Percentiles rank a stretch among this genome's conserved stretches.
Conservation (phyloP, 2,888 invertebrate species). For the Sinodicranocentrus sp. region DNA sequence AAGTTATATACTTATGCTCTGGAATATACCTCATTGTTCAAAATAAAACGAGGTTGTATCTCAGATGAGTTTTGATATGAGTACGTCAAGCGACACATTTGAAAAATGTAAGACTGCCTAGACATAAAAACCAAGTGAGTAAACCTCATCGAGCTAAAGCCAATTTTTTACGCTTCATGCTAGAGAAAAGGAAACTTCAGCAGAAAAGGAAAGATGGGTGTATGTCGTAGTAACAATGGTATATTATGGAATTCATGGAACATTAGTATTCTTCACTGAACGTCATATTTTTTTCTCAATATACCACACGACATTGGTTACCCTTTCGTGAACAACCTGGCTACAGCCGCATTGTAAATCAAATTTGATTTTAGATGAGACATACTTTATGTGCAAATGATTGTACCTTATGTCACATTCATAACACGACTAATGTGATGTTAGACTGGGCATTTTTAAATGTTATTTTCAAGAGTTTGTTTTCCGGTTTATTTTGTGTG, state of each 20-base stretch:
- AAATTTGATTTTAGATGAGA: conserved; percentile 38
- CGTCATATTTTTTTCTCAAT: conserved; percentile 36
- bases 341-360: conserved; percentile 58
- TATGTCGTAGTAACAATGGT: not conserved
- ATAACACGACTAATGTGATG: no score
- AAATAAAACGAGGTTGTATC: not conserved
- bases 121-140: conserved; percentile 10
- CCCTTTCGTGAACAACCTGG: conserved; percentile 56
- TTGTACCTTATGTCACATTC: conserved; percentile 48
- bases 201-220: not conserved
- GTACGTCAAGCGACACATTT: conserved; percentile 4
- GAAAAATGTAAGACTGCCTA: conserved; percentile 3
- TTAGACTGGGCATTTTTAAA: no score
- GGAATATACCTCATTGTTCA: no score
- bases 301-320: conserved; percentile 54
- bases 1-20: no score
- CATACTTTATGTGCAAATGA: conserved; percentile 53
- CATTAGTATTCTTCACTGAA: conserved; percentile 58
- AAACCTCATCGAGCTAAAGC: conserved; percentile 53
- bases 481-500: no score
- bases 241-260: conserved; percentile 32
- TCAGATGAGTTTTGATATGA: conserved; percentile 3
- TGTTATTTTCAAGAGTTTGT: no score
- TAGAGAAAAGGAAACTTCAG: conserved; percentile 6
- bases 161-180: conserved; percentile 65